These are phyloP conservation scores for Dipodomys ordii DNA, from an alignment of 2,113 vertebrate species.

Conservation along the genomic window DNA sequence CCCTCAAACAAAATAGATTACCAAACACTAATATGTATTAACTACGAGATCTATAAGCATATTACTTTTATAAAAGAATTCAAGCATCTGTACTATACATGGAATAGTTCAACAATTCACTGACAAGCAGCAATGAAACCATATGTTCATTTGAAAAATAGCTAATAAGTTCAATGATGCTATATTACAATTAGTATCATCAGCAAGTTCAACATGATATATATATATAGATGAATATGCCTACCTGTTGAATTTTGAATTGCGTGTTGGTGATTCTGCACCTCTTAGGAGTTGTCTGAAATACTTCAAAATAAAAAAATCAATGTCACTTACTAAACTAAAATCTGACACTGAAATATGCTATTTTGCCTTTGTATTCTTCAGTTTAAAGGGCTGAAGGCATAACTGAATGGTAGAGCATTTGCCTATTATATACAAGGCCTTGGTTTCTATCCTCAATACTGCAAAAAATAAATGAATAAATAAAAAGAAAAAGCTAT, in stretches of 20 bases:
- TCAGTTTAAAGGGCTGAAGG: background rate
- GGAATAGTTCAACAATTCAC: background rate
- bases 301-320: slow-evolving; percentile 88
- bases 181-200: slow-evolving; percentile 23
- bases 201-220: slow-evolving; percentile 42
- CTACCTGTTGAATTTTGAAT: slow-evolving; percentile 93
- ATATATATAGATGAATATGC: slow-evolving; percentile 62
- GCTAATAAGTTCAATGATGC: slow-evolving; percentile 31
- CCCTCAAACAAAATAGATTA: background rate
- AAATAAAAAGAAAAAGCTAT: background rate
- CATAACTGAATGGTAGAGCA: background rate
- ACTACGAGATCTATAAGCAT: slow-evolving; percentile 1
- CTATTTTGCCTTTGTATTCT: slow-evolving; percentile 31
- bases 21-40: background rate
- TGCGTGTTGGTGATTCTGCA: slow-evolving; percentile 93
- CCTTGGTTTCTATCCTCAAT: too few relatives aligned
- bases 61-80: slow-evolving; percentile 43
- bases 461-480: too few relatives aligned
- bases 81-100: background rate
- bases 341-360: slow-evolving; percentile 1
- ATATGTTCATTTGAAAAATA: slow-evolving; percentile 25
- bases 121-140: background rate
- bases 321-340: slow-evolving; percentile 71
- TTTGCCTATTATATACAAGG: background rate
- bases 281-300: slow-evolving; percentile 96